Percentiles rank a stretch among this genome's conserved stretches.
Evolutionary conservation across 2,113 vertebrate species (phyloP).

Genomic region (Anhinga anhinga): DNA sequence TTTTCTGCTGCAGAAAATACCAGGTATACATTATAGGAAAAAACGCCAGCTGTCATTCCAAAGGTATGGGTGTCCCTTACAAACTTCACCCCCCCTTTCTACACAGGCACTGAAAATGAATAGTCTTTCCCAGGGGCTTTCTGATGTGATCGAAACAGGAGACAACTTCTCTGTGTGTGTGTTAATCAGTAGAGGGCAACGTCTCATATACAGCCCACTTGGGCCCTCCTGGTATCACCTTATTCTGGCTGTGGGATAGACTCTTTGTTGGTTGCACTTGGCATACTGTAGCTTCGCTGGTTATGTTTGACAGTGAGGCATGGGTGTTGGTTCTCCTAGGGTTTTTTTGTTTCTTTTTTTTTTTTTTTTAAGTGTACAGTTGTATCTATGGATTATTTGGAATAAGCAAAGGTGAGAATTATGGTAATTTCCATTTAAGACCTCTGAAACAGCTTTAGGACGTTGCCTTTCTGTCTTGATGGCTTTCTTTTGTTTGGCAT

Average conservation of each 20-base stretch:
- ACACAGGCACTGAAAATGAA: neutral
- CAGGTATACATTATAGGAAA: neutral
- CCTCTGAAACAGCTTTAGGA: neutral
- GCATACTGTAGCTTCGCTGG: neutral
- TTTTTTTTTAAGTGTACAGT: neutral
- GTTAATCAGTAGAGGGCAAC: neutral
- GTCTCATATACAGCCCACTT: neutral
- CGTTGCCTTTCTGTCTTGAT: neutral
- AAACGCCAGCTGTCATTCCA: neutral
- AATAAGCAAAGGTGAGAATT: neutral
- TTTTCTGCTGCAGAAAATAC: constrained; percentile 12
- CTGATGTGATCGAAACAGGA: neutral
- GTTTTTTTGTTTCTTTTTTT: no score
- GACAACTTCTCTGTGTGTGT: neutral
- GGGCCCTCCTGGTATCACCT: neutral
- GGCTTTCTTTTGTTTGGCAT: neutral
- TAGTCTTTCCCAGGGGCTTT: neutral
- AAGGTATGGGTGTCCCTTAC: neutral
- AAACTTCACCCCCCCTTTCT: neutral
- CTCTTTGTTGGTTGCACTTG: neutral
- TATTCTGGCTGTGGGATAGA: neutral
- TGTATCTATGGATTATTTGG: neutral
- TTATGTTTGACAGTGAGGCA: neutral
- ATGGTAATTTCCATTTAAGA: neutral
- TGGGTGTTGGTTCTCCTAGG: neutral